These are phyloP conservation scores for Atta colombica DNA, from an alignment of 1,140 invertebrate genomes.

Conservation along the genomic window DNA sequence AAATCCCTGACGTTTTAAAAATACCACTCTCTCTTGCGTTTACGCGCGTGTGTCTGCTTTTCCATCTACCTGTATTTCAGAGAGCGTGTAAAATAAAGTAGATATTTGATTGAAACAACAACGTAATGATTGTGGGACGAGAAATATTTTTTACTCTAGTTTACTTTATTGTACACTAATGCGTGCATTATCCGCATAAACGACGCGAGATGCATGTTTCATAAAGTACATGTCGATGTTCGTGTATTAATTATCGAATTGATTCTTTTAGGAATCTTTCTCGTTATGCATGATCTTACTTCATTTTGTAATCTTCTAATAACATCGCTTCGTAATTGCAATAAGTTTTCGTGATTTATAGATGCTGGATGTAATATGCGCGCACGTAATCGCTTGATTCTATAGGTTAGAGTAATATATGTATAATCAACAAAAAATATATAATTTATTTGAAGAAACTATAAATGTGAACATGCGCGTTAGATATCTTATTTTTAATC, in stretches of 20 bases:
- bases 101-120: constrained; percentile 4
- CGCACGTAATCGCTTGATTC: neutral
- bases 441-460: neutral
- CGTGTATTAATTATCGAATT: constrained; percentile 31
- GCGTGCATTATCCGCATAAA: neutral
- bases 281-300: constrained; percentile 20
- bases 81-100: constrained; percentile 40
- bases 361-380: neutral
- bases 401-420: neutral
- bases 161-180: neutral
- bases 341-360: constrained; percentile 40
- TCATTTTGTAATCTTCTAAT: constrained; percentile 17
- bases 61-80: constrained; percentile 19
- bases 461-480: neutral
- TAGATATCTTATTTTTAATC: neutral
- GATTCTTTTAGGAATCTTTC: neutral
- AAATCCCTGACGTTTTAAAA: constrained; percentile 55
- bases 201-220: neutral
- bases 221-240: neutral
- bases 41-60: neutral
- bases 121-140: neutral
- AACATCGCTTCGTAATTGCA: constrained; percentile 13
- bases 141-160: constrained; percentile 5
- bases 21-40: constrained; percentile 1
- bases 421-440: neutral